These are phyloP conservation scores for Drosophila setifemur DNA, from an alignment of 1,140 invertebrate genomes.

Conservation along the genomic window DNA sequence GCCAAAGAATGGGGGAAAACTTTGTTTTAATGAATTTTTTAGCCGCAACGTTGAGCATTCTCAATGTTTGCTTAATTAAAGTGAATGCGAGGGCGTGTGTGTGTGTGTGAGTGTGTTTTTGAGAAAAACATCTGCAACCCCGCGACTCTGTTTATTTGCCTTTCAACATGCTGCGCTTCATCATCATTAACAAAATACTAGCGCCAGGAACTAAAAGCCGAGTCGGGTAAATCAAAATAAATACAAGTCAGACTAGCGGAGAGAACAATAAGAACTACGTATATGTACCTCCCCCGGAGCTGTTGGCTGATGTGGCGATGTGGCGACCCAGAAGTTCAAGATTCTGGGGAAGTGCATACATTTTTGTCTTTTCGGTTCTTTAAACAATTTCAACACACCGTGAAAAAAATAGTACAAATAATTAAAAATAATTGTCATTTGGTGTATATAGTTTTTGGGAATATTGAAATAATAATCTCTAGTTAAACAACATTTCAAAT, in stretches of 20 bases:
- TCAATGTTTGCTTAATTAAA: slow-evolving; percentile 75
- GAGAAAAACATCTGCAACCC: slow-evolving; percentile 21
- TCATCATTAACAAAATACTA: slow-evolving; percentile 75
- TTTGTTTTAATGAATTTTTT: slow-evolving; percentile 74
- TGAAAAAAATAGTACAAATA: no score
- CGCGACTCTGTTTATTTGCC: slow-evolving; percentile 64
- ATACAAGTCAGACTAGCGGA: slow-evolving; percentile 34
- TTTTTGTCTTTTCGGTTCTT: neutral
- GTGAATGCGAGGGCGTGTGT: slow-evolving; percentile 21
- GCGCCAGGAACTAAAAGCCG: slow-evolving; percentile 36
- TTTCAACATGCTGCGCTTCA: slow-evolving; percentile 77
- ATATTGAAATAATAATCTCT: no score
- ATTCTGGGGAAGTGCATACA: neutral
- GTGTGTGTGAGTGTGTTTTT: slow-evolving; percentile 13
- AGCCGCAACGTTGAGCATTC: slow-evolving; percentile 62
- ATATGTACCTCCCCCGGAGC: slow-evolving; percentile 2
- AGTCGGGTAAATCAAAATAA: slow-evolving; percentile 69
- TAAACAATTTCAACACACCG: neutral
- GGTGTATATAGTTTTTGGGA: no score
- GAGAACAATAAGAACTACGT: slow-evolving; percentile 25
- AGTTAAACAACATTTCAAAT: no score
- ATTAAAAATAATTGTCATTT: no score
- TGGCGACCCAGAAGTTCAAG: slow-evolving; percentile 30
- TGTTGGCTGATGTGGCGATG: slow-evolving; percentile 36
- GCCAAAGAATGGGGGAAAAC: slow-evolving; percentile 13